A percentile compares a stretch with the other conserved stretches of the same genome.
Evolutionary conservation across 2,797 vertebrate species (phyloP).

Genomic region (Carduelis carduelis): DNA sequence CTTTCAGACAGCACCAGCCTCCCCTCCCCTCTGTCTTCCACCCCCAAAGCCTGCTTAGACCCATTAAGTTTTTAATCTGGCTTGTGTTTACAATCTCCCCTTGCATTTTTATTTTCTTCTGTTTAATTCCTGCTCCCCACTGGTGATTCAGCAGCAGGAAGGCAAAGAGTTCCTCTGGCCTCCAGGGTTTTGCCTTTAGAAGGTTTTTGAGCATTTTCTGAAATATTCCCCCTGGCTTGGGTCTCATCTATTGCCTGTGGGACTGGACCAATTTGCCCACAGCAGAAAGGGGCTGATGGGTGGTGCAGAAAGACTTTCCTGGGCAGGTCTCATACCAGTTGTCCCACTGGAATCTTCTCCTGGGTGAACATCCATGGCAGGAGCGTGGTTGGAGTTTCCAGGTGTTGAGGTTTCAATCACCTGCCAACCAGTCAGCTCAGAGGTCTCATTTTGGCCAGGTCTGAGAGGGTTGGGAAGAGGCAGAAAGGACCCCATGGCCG

Average conservation of each 20-base stretch:
- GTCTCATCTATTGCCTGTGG: not conserved
- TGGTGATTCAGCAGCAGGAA: not conserved
- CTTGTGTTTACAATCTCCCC: not conserved
- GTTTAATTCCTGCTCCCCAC: not conserved
- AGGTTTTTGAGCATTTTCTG: not conserved
- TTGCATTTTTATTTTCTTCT: not conserved
- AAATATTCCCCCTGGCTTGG: not conserved
- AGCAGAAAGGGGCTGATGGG: not conserved
- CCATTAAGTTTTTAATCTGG: not conserved
- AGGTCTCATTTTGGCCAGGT: not conserved
- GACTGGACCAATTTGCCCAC: accelerated
- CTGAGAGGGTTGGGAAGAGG: not conserved
- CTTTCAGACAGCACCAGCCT: not conserved
- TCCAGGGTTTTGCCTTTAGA: not conserved
- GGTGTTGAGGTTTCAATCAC: not conserved
- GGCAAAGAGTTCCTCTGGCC: not conserved
- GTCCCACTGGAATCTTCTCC: not conserved
- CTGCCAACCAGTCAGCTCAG: not conserved
- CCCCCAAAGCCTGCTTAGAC: not conserved
- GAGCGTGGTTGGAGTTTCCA: not conserved
- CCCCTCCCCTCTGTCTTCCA: not conserved
- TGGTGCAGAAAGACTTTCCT: not conserved
- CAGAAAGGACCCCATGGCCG: not conserved
- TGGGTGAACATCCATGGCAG: not conserved
- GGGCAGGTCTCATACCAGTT: not conserved